These are phyloP conservation scores for Thamnophis elegans DNA, from an alignment of 2,797 vertebrate genomes.

Conservation along the genomic window DNA sequence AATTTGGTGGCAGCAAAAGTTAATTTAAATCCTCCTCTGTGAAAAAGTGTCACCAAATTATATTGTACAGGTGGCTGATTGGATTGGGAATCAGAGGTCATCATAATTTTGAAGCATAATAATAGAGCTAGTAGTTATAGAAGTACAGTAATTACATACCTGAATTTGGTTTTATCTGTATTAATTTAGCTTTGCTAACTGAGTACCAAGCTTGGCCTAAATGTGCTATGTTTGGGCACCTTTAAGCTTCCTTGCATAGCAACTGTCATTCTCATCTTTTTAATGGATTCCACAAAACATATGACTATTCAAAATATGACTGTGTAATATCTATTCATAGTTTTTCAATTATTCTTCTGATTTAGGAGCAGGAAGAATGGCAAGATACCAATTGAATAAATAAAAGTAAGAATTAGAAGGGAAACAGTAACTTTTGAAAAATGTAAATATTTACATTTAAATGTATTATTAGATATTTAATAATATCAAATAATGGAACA, in stretches of 20 bases:
- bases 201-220: background rate
- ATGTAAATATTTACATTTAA: background rate
- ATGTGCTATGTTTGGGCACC: background rate
- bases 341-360: background rate
- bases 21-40: background rate
- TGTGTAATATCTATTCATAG: background rate
- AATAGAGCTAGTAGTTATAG: background rate
- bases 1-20: constrained; percentile 35
- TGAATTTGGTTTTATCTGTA: background rate
- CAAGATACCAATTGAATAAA: background rate
- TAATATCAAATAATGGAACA: background rate
- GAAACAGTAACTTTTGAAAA: background rate
- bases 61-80: background rate
- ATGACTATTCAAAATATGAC: background rate
- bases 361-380: background rate
- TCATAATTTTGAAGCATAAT: background rate
- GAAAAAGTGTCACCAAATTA: constrained; percentile 29
- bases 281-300: background rate
- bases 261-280: background rate
- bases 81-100: constrained; percentile 16
- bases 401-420: background rate
- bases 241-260: background rate
- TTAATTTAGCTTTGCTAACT: background rate
- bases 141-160: background rate
- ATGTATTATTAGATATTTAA: background rate